Conservation (phyloP, 2,113 vertebrate species). For the Micronycteris hirsuta region DNA sequence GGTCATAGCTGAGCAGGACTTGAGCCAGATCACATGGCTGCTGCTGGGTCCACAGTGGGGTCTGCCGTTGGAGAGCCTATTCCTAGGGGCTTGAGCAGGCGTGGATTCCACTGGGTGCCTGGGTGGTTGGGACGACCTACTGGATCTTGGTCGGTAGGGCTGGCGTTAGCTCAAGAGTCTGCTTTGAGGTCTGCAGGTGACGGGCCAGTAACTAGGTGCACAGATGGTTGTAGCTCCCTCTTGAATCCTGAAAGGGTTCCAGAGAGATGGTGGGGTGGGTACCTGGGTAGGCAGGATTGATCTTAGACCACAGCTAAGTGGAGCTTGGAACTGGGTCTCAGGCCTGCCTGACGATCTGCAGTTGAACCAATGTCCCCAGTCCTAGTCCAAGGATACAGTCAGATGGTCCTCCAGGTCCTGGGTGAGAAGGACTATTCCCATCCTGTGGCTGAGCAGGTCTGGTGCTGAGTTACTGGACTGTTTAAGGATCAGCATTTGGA, state of each 20-base stretch:
- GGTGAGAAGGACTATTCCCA: background rate
- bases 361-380: background rate
- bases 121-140: background rate
- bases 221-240: background rate
- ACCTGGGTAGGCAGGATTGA: background rate
- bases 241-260: background rate
- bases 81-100: background rate
- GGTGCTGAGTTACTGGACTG: background rate
- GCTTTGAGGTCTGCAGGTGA: background rate
- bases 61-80: background rate
- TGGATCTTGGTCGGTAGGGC: background rate
- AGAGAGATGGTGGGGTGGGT: background rate
- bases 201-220: background rate
- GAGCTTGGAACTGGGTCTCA: background rate
- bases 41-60: background rate
- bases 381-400: too few species aligned
- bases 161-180: background rate
- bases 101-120: background rate
- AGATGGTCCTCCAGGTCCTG: background rate
- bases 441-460: background rate
- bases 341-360: background rate
- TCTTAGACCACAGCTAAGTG: background rate
- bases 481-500: background rate
- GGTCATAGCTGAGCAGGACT: background rate
- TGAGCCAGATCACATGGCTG: background rate